phyloP scores from a whole-genome alignment of 2,797 vertebrate species.

The Coilia nasus region DNA sequence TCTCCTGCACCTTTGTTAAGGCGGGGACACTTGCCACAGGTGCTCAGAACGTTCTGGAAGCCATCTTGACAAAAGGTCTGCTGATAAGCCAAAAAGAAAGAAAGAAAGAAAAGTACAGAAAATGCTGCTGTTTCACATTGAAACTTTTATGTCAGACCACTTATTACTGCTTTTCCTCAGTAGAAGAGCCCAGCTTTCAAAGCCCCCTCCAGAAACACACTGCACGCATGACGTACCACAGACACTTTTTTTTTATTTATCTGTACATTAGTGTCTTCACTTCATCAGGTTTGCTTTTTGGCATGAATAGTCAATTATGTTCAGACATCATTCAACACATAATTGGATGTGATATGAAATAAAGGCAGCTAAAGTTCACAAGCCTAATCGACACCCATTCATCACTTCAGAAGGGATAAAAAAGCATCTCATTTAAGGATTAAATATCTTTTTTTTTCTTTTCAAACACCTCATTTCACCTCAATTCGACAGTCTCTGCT shows the following conservation, averaged over 20 bases:
- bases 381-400: background rate
- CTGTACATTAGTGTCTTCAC: background rate
- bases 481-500: background rate
- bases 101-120: background rate
- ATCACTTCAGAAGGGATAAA: background rate
- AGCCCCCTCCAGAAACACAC: background rate
- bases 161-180: background rate
- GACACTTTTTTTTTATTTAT: background rate
- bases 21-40: background rate
- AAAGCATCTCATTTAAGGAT: background rate
- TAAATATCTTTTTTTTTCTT: background rate
- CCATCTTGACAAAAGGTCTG: background rate
- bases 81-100: background rate
- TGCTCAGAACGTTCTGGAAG: background rate
- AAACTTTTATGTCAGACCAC: background rate
- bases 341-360: background rate
- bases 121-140: background rate
- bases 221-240: background rate
- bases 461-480: background rate
- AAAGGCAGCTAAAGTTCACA: background rate
- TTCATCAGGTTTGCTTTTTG: background rate
- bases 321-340: background rate
- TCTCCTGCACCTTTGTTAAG: background rate
- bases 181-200: background rate
- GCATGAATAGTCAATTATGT: background rate